These are phyloP conservation scores for Rhineura floridana DNA, from an alignment of 2,113 vertebrate species.

Conservation along the genomic window DNA sequence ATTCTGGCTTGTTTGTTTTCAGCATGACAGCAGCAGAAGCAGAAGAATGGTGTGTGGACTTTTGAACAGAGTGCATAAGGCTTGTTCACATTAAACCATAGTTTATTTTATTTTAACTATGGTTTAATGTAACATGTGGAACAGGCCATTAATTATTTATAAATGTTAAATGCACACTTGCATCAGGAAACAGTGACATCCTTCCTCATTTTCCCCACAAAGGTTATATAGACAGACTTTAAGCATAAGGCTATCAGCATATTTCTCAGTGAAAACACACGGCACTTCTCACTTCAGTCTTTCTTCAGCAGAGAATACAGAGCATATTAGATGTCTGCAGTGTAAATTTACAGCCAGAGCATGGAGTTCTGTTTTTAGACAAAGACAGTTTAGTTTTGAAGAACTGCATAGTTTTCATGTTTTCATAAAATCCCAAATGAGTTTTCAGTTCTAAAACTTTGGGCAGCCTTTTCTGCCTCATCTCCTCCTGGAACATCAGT, in stretches of 20 bases:
- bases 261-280: neutral
- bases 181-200: neutral
- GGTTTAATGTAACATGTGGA: no score
- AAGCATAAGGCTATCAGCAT: neutral
- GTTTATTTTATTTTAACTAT: no score
- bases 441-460: constrained; percentile 27
- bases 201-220: neutral
- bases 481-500: neutral
- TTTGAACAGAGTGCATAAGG: no score
- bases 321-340: neutral
- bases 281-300: neutral
- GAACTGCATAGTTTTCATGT: neutral
- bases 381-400: constrained; percentile 11
- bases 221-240: neutral
- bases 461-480: constrained; percentile 13
- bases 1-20: no score
- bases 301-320: neutral
- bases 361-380: neutral
- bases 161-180: no score
- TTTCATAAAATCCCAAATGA: constrained; percentile 17
- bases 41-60: no score
- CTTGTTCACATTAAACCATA: no score
- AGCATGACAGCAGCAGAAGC: no score
- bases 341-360: neutral
- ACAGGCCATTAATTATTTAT: no score